phyloP scores from a whole-genome alignment of 1,140 invertebrate genomes.

The Catajapyx aquilonaris region DNA sequence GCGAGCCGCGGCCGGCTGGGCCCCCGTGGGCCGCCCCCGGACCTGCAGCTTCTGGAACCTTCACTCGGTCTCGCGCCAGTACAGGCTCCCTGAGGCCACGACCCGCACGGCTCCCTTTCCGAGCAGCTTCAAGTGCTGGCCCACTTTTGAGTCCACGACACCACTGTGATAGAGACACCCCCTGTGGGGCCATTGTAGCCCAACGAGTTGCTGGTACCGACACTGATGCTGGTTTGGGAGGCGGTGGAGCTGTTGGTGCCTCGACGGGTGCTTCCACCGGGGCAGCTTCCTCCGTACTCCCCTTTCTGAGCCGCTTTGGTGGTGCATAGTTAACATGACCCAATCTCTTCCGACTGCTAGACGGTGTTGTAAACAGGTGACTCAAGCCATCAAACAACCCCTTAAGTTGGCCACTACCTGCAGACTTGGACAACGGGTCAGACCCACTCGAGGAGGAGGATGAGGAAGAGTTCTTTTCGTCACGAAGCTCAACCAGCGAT shows the following conservation, averaged over 20 bases:
- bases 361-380: slow-evolving; percentile 51
- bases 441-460: slow-evolving; percentile 14
- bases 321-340: slow-evolving; percentile 25
- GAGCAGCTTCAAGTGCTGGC: not conserved
- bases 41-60: too few species aligned
- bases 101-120: not conserved
- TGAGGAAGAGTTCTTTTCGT: slow-evolving; percentile 13
- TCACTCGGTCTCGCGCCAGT: too few species aligned
- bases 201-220: too few species aligned
- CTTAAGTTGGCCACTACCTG: slow-evolving; percentile 40
- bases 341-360: slow-evolving; percentile 30
- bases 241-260: too few species aligned
- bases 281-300: slow-evolving; percentile 12
- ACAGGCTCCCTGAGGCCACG: too few species aligned
- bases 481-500: slow-evolving; percentile 10
- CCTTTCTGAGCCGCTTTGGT: slow-evolving; percentile 21
- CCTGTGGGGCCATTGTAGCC: too few species aligned
- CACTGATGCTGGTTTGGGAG: too few species aligned
- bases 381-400: slow-evolving; percentile 65
- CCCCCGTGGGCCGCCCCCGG: too few species aligned
- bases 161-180: not conserved
- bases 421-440: slow-evolving; percentile 9
- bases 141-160: slow-evolving; percentile 5
- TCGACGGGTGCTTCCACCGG: not conserved
- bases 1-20: too few species aligned